phyloP scores from a whole-genome alignment of 2,797 vertebrate species.

The Lemur catta region DNA sequence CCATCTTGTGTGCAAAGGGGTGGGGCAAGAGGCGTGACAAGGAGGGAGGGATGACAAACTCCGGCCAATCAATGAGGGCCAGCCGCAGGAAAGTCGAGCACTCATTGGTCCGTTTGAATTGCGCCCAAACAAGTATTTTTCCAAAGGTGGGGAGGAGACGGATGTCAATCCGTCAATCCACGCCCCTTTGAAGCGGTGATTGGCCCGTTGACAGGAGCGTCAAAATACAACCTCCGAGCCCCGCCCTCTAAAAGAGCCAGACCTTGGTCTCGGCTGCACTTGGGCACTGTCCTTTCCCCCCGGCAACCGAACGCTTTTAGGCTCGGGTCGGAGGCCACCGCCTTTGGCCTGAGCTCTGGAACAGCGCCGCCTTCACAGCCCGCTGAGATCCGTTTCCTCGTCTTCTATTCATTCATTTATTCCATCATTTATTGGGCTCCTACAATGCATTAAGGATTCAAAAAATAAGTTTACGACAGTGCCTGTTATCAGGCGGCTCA shows the following conservation, averaged over 20 bases:
- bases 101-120: conserved; percentile 81
- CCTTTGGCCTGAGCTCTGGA: background rate
- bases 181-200: background rate
- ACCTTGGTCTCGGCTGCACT: accelerated
- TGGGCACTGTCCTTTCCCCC: accelerated
- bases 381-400: background rate
- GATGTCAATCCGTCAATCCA: background rate
- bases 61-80: conserved; percentile 64
- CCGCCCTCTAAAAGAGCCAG: background rate
- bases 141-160: background rate
- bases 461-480: background rate
- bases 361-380: background rate
- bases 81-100: accelerated
- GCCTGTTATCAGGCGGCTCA: background rate
- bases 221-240: accelerated
- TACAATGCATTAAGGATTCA: background rate
- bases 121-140: conserved; percentile 49
- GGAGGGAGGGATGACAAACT: background rate
- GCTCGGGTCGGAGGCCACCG: background rate
- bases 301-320: accelerated
- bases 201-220: background rate
- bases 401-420: background rate
- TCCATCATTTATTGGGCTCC: background rate
- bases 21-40: background rate
- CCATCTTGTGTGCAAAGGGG: conserved; percentile 76